Evolutionary conservation across 1,140 invertebrate species (phyloP), one percentile per base, ranked within the genome.

Genomic region (Heliothis subflexa): DNA sequence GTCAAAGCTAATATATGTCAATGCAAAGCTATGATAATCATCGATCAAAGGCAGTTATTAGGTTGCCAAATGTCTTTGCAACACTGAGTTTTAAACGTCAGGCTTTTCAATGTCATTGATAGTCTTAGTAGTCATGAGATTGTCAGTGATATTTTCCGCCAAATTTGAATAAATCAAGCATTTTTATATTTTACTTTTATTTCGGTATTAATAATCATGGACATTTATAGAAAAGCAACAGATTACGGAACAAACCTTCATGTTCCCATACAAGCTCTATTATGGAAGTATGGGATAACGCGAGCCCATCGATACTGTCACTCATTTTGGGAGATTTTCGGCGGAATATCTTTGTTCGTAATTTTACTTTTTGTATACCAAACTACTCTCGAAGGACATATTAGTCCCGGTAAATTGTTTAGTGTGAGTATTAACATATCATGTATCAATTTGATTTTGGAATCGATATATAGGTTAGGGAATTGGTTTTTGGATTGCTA

Each of bases 281-380:
- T 57, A 16, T 73, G 70, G 70, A 73, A 59, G 16, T 25, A 21
- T 21, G 1, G 3, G 16, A 45, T 13, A 11, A 25, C 5, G 5
- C 28, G 28, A 28, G 9, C 1, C 40, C 7, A 21, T 59, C 28
- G 25, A 4, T 57, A 16, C n/a, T 45, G 52, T 18, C 40, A 59
- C 13, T 21, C 14, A 47, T 28, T 73, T 57, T 73, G 52, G 54
- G 54, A 73, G 57, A 14, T 45, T 0, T 73, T 59, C 47, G 45
- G 55, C n/a, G 40, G 71, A 14, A 1, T 57, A n/a, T 59, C 50
- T 7, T 28, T 73, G 16, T 73, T 59, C 21, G 1, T 57, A 9
- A n/a, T 73, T 49, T 47, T 73, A 14, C 47, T 59, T 59, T 25
- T 59, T 3, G 16, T 72, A 5, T 12, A 57, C 33, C 25, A 40